Evolutionary conservation across 2,797 vertebrate genomes (phyloP), one percentile per base, ranked within the genome.

Genomic region (Cryptoprocta ferox): DNA sequence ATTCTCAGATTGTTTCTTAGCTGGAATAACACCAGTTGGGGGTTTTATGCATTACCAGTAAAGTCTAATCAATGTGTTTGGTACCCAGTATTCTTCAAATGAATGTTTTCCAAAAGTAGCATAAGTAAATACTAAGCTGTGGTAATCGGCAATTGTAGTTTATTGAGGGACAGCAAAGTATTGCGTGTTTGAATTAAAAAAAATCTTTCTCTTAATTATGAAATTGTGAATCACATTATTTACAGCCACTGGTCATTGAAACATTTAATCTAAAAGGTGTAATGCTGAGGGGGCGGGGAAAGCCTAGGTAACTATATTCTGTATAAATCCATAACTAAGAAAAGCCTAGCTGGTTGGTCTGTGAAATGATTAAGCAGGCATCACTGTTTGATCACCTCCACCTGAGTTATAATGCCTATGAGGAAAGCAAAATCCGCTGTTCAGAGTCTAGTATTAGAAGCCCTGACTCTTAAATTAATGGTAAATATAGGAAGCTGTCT

Each of bases 1-100:
- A 84, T 81, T 91, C n/a, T 89, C 59, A 81, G 11, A 21, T 83
- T 61, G 35, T 96, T 89, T 97, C 59, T n/a, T 83, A 48, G 53
- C 35, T 89, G 39, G 18, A 85, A 39, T 95, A 71, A 80, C 4
- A 75, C 14, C 4, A 42, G 0, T 92, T 53, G 53, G 50, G 35
- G 12, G 30, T 19, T 75, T 73, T 76, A 24, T 70, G 30, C 45
- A 12, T 90, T 80, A 79, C 13, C 15, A 53, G 59, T 0, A 35
- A 61, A 89, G 30, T 89, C 53, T 48, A 48, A 78, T 86, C 15
- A 9, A 6, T 95, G 13, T 93, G 19, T 68, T 89, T 73, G 89
- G 35, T 53, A 56, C 35, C 16, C 21, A 45, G 10, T 61, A 45
- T 86, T 93, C 65, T 75, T 93, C 28, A 93, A 83, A 50, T 82